Base-by-base conservation (phyloP, 2,113 vertebrate genomes). In the Hydropotes inermis region DNA sequence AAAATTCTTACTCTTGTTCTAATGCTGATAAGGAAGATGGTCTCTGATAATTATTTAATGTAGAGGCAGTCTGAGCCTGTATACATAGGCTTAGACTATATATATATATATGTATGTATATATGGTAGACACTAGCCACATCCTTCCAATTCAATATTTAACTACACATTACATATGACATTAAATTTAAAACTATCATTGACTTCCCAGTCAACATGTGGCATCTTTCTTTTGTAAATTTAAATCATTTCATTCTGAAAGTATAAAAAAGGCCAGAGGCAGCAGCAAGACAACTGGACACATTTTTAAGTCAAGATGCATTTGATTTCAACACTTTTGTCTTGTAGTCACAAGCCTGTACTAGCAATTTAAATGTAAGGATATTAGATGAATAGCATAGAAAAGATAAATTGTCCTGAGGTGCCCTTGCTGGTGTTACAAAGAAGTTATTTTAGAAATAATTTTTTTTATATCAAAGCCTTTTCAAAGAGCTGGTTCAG, bases 301-400 rank as follows among this genome's bases (percentile, higher is more conserved):
- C 54, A 84, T 83, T 97, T 97, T 92, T 25, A 76, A 85, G 28
- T 96, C 57, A 98, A 30, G n/a, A 86, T 94, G 43, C 78, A 97
- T 97, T 97, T n/a, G 64, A 70, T 97, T 92, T 95, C 50, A 95
- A 30, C 12, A 47, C 82, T 94, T 97, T 95, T 97, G 28, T 86
- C 36, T 93, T 94, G 4, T 93, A 87, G 95, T 87, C 45, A 94
- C 89, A 96, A 92, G 30, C 85, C 76, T 96, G 2, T 94, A 47
- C 39, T 9, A 54, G 54, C 47, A 79, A 50, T 97, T 95, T 92
- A 95, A 94, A 84, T 97, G 43, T 60, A 89, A 78, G n/a, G 47
- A n/a, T 89, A 93, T 55, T 88, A 36, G 14, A 85, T 90, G 47
- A 94, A 96, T 74, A 67, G 17, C 55, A 57, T 25, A 86, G 74